These are phyloP conservation scores for Mustela lutreola DNA, from an alignment of 2,113 vertebrate species.

Conservation along the genomic window DNA sequence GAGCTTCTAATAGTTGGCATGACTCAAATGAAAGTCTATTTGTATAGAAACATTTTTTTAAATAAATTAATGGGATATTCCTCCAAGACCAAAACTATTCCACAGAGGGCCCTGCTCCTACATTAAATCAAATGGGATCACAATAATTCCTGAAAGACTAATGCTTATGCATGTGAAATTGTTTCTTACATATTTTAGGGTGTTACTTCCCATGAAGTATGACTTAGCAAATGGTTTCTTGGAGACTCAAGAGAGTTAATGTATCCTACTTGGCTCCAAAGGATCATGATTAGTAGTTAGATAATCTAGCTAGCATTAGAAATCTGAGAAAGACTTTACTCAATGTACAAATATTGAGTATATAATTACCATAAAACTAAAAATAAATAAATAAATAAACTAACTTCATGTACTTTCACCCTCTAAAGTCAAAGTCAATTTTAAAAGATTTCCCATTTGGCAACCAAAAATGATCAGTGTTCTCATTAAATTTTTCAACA, in stretches of 20 bases:
- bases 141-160: neutral
- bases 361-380: neutral
- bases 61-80: neutral
- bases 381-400: neutral
- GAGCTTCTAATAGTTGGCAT: neutral
- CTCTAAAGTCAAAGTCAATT: constrained; percentile 2
- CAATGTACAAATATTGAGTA: neutral
- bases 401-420: neutral
- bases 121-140: neutral
- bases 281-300: neutral
- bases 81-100: neutral
- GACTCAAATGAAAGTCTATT: neutral
- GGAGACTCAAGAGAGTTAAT: neutral
- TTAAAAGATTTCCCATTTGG: neutral
- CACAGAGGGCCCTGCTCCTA: neutral
- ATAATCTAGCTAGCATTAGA: neutral
- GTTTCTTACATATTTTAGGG: neutral
- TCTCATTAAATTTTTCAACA: constrained; percentile 10
- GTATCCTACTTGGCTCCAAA: neutral
- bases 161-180: neutral
- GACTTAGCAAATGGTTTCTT: neutral
- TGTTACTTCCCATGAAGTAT: neutral
- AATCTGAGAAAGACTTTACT: constrained; percentile 6
- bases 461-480: neutral
- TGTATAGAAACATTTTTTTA: constrained; percentile 38